Percentiles rank a stretch among this genome's conserved stretches.
These are phyloP conservation scores for Paramisgurnus dabryanus DNA, from an alignment of 2,113 vertebrate species.

Conservation along the genomic window DNA sequence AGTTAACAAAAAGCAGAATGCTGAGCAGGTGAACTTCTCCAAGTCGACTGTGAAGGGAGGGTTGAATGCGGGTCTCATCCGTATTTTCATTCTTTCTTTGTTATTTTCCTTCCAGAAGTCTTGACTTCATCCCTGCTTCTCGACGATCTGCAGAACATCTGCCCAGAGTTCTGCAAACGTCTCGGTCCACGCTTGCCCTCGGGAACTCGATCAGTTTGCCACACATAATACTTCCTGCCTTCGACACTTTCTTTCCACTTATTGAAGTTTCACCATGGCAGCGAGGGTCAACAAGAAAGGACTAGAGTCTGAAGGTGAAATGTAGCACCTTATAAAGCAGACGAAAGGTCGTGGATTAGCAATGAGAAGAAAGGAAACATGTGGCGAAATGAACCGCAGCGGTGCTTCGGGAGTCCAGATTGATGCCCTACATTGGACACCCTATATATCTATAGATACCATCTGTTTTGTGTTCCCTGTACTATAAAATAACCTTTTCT, in stretches of 20 bases:
- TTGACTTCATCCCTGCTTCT: slow-evolving; percentile 13
- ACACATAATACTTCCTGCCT: slow-evolving; percentile 4
- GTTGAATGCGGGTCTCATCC: background rate
- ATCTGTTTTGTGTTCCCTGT: background rate
- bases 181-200: background rate
- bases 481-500: slow-evolving; percentile 17
- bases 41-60: slow-evolving; percentile 16
- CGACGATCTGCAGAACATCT: slow-evolving; percentile 66
- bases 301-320: background rate
- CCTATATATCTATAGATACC: background rate
- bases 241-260: background rate
- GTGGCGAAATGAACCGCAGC: slow-evolving; percentile 1
- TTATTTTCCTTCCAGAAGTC: background rate
- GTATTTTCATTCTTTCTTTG: background rate
- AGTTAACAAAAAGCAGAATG: slow-evolving; percentile 4
- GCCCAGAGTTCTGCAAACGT: slow-evolving; percentile 54
- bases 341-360: slow-evolving; percentile 9
- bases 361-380: slow-evolving; percentile 26
- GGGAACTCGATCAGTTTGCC: background rate
- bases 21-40: background rate
- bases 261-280: background rate
- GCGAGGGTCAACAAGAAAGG: slow-evolving; percentile 9
- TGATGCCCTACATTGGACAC: background rate
- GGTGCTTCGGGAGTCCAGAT: background rate
- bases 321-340: slow-evolving; percentile 11